Evolutionary conservation across 2,797 vertebrate genomes (phyloP), one percentile per base, ranked within the genome.

Genomic region (Lithobates sylvaticus): DNA sequence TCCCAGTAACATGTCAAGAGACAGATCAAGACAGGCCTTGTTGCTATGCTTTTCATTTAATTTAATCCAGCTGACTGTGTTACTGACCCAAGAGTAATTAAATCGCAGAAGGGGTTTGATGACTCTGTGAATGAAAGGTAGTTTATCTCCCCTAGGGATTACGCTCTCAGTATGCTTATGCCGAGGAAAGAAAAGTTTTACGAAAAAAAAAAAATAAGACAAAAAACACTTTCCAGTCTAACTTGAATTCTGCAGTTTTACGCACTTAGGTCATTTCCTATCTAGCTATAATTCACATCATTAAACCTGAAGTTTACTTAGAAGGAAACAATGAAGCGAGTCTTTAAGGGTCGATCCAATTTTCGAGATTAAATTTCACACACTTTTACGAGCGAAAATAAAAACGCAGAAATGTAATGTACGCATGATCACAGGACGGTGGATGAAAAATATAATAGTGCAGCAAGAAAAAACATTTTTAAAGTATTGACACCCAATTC

Each of bases 181-280:
- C 64, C 69, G 68, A 61, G 47, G 23, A 71, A 77, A 69, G n/a
- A 61, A 61, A 76, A 73, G 23, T 50, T 32, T 58, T 2, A 12
- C 12, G 1, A 47, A 77, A 77, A 77, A 34, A 21, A 54, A 73
- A 86, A 75, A 88, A 85, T 81, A 83, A 36, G 76, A 26, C 42
- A 87, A 67, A 88, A 78, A 88, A 88, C 71, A 87, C 84, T 80
- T 65, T 82, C 86, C 88, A 89, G 88, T 85, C 88, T 88, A 91
- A 89, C 39, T 69, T 68, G 88, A 84, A 88, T 90, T 86, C 86
- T 90, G 88, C 88, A 89, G 86, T 39, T 89, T 79, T 89, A 90
- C 88, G 88, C 54, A 92, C 90, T 93, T 89, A 91, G 90, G 92
- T 94, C 93, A 93, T 95, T 94, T 95, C 93, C 92, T 93, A 91